Conservation (phyloP, 2,113 vertebrate genomes). For the Petaurus breviceps region DNA sequence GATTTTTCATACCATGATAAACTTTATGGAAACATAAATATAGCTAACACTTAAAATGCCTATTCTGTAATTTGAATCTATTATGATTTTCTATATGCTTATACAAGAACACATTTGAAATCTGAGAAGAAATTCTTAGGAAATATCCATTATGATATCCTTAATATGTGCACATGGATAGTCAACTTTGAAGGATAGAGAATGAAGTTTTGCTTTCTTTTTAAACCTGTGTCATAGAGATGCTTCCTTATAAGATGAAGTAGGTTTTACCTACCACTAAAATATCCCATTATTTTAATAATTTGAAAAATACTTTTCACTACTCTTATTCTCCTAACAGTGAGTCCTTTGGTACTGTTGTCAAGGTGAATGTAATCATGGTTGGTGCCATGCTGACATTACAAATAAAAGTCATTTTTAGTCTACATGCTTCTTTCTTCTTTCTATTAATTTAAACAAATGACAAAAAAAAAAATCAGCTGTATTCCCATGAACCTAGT, state of each 20-base stretch:
- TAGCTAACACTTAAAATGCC: background rate
- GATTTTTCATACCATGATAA: background rate
- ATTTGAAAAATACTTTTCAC: background rate
- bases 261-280: background rate
- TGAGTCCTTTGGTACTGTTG: slow-evolving; percentile 47
- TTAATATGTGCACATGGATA: background rate
- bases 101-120: background rate
- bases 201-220: background rate
- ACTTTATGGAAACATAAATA: background rate
- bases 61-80: background rate
- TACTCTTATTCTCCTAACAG: background rate
- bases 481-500: background rate
- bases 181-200: background rate
- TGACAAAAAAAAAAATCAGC: slow-evolving; percentile 8
- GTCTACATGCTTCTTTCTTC: background rate
- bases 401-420: slow-evolving; percentile 37
- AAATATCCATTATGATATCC: background rate
- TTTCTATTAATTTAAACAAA: slow-evolving; percentile 61
- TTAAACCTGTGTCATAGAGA: background rate
- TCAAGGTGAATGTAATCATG: slow-evolving; percentile 50
- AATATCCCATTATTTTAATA: background rate
- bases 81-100: background rate
- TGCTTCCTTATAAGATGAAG: background rate
- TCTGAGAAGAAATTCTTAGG: background rate
- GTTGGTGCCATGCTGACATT: slow-evolving; percentile 48